Percentiles rank a stretch among this genome's conserved stretches.
phyloP scores from a whole-genome alignment of 2,888 invertebrate genomes.

The Coenonympha arcania region DNA sequence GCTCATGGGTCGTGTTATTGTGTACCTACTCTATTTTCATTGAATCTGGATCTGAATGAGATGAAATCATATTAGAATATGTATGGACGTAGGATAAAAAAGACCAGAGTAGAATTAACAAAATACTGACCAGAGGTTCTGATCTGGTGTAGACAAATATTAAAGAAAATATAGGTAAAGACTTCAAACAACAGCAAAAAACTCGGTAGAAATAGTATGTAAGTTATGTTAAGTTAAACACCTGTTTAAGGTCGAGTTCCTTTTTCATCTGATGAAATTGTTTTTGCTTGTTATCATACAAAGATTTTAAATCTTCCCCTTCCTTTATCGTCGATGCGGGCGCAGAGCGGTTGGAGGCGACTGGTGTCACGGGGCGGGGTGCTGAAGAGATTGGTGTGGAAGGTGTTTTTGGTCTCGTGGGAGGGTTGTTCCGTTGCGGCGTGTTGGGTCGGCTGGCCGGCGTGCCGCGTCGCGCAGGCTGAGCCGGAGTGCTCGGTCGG shows the following conservation, averaged over 20 bases:
- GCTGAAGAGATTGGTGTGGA: constrained; percentile 7
- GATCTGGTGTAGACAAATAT: too few species aligned
- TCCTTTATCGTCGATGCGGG: constrained; percentile 31
- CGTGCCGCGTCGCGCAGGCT: constrained; percentile 31
- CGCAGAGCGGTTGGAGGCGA: constrained; percentile 18
- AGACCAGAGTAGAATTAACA: too few species aligned
- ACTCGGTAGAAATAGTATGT: too few species aligned
- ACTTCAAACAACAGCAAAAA: too few species aligned
- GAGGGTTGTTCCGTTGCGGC: constrained; percentile 34
- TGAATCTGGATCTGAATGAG: too few species aligned
- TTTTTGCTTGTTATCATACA: constrained; percentile 43
- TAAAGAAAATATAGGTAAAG: too few species aligned
- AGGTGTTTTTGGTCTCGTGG: constrained; percentile 37
- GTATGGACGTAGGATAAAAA: too few species aligned
- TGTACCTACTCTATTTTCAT: too few species aligned
- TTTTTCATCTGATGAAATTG: constrained; percentile 57
- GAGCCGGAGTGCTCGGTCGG: constrained; percentile 46
- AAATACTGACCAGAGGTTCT: too few species aligned
- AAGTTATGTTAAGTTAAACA: constrained; percentile 24
- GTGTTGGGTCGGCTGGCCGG: constrained; percentile 48
- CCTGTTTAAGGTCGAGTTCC: constrained; percentile 67
- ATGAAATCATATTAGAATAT: too few species aligned
- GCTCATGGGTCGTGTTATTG: too few species aligned
- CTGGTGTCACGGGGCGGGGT: constrained; percentile 15
- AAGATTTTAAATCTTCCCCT: constrained; percentile 44